Base-by-base conservation (phyloP, 2,888 invertebrate genomes). In the Apamea monoglypha region DNA sequence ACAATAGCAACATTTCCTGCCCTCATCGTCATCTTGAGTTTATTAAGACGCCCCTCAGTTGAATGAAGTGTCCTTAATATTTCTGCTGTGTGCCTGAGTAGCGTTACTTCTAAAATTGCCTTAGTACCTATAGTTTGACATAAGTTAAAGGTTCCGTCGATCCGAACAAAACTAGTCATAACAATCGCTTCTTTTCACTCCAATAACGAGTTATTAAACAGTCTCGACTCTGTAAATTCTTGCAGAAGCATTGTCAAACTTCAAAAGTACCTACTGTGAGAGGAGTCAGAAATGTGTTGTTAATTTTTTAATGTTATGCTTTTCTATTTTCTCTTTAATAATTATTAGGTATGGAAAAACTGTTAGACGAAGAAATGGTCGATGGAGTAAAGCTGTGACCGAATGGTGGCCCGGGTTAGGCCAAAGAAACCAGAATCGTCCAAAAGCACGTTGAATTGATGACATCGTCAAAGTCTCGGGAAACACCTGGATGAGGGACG, bases 11-110 rank as follows among this genome's bases (percentile, higher is more conserved):
- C 80, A 47, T 85, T 81, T 81, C 80, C 80, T 80, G 69, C 61
- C 53, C 84, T 78, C 81, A 18, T 44, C 44, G 59, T 56, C 87
- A 59, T 76, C 83, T 83, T 40, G 71, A 78, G 68, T 85, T 85
- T 80, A 84, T 87, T 76, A 87, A 87, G 70, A 69, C 44, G 85
- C 81, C 88, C 85, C 78, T 79, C 75, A 74, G 40, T 47, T 74
- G 21, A 82, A 82, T 78, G 69, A 82, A 86, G 86, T 64, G 73
- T 50, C 36, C 74, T 86, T 76, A 78, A 84, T 87, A 84, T 78
- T 78, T 74, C 64, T 71, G 69, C 53, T 64, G 64, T 72, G 83
- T 86, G 74, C 73, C 67, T 32, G 74, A 84, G 83, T 84, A 81
- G 82, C 74, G n/a, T 81, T 81, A 81, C 47, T 80, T 21, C 47